Evolutionary conservation across 2,797 vertebrate genomes (phyloP).

Genomic region (Pangasius sanitwongsei): DNA sequence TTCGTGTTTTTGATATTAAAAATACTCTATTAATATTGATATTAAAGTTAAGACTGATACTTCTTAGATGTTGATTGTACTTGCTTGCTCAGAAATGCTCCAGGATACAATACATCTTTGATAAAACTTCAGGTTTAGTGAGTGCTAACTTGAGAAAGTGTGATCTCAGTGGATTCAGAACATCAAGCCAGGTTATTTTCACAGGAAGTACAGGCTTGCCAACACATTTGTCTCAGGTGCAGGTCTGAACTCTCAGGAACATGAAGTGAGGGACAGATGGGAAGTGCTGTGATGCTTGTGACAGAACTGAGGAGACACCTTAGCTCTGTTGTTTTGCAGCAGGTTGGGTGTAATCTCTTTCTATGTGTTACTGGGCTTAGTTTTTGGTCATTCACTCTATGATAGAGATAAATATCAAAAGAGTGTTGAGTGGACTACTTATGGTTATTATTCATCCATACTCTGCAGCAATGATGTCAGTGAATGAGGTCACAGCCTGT

Average conservation of each 20-base stretch:
- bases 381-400: not conserved
- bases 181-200: not conserved
- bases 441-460: slow-evolving; percentile 2
- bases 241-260: slow-evolving; percentile 21
- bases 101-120: not conserved
- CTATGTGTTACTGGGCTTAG: not conserved
- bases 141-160: slow-evolving; percentile 2
- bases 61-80: not conserved
- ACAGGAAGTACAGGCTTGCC: slow-evolving; percentile 16
- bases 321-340: not conserved
- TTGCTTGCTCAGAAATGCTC: not conserved
- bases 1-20: not conserved
- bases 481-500: not conserved
- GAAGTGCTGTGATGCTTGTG: slow-evolving; percentile 4
- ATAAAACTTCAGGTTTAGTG: not conserved
- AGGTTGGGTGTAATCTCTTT: not conserved
- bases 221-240: slow-evolving; percentile 13
- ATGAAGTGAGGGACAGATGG: slow-evolving; percentile 18
- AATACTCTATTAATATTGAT: not conserved
- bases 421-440: not conserved
- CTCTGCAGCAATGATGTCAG: slow-evolving; percentile 27
- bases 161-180: not conserved
- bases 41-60: not conserved
- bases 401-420: not conserved
- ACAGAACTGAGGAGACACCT: slow-evolving; percentile 22